A percentile compares a stretch with the other conserved stretches of the same genome.
These are phyloP conservation scores for Hemiprocne comata DNA, from an alignment of 2,113 vertebrate genomes.

Conservation along the genomic window DNA sequence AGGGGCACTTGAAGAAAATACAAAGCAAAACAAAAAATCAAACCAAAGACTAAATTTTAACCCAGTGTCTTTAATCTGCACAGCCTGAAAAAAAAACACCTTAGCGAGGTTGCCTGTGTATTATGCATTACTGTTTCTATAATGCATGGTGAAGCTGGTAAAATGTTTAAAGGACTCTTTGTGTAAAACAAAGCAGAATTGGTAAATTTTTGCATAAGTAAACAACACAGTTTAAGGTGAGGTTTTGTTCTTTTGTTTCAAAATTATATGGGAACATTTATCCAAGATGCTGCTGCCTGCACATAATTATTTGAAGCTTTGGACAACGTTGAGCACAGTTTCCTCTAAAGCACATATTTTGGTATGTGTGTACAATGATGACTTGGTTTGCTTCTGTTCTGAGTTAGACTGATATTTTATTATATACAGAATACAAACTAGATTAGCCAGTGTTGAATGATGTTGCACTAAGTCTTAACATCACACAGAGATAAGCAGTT, in stretches of 20 bases:
- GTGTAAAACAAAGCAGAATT: background rate
- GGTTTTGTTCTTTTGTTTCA: background rate
- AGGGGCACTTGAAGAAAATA: background rate
- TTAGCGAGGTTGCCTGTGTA: background rate
- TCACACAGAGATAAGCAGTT: background rate
- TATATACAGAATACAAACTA: background rate
- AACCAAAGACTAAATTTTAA: background rate
- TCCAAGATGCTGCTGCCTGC: background rate
- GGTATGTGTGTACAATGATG: background rate
- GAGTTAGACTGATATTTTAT: background rate
- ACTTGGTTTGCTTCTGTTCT: background rate
- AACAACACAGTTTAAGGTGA: fast-evolving
- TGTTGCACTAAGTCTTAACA: background rate
- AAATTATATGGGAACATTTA: background rate
- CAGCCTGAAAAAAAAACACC: background rate
- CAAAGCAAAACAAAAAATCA: background rate
- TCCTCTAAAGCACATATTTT: background rate
- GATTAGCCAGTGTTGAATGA: background rate
- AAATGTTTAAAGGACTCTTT: background rate
- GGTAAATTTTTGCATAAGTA: background rate
- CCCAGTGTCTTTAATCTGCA: background rate
- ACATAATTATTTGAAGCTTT: background rate
- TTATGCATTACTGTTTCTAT: background rate
- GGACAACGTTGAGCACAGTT: background rate
- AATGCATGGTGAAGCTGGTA: background rate